These are phyloP conservation scores for Meta bourneti DNA, from an alignment of 2,888 invertebrate genomes.

Conservation along the genomic window DNA sequence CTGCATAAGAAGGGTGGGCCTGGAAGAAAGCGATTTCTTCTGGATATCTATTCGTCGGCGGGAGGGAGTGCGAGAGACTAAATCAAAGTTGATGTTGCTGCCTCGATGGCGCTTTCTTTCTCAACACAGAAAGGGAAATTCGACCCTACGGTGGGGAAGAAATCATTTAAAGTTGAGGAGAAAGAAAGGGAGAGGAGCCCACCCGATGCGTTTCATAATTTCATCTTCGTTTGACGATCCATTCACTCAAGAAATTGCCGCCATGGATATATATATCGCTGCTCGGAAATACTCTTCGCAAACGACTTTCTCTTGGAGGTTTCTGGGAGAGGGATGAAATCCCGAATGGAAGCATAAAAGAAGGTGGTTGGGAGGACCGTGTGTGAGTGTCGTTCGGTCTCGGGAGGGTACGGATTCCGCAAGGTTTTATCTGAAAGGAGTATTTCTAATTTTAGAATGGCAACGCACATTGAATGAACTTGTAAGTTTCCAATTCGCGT, in stretches of 20 bases:
- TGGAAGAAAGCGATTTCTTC: conserved; percentile 30
- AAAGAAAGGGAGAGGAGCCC: neutral
- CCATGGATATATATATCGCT: conserved; percentile 4
- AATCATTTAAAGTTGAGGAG: conserved; percentile 30
- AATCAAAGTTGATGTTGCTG: conserved; percentile 52
- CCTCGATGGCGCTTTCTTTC: conserved; percentile 11
- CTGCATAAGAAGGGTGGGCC: neutral
- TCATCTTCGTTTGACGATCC: conserved; percentile 54
- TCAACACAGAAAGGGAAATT: conserved; percentile 15
- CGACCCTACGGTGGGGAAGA: neutral
- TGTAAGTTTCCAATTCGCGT: neutral
- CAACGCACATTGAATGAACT: neutral
- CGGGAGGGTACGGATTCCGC: neutral
- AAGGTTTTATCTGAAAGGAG: neutral
- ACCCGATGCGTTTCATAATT: conserved; percentile 33
- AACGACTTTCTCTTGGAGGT: conserved; percentile 27
- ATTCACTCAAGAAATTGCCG: conserved; percentile 57
- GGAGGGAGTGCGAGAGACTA: conserved; percentile 23
- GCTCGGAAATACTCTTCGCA: neutral
- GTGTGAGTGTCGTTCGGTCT: conserved; percentile 14
- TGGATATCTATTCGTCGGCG: conserved; percentile 24
- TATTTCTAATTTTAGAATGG: neutral
- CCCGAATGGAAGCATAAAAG: neutral
- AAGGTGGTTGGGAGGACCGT: neutral
- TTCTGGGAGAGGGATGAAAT: neutral